A percentile compares a stretch with the other conserved stretches of the same genome.
Conservation (phyloP, 2,888 invertebrate species). For the Leptinotarsa tumamoca region DNA sequence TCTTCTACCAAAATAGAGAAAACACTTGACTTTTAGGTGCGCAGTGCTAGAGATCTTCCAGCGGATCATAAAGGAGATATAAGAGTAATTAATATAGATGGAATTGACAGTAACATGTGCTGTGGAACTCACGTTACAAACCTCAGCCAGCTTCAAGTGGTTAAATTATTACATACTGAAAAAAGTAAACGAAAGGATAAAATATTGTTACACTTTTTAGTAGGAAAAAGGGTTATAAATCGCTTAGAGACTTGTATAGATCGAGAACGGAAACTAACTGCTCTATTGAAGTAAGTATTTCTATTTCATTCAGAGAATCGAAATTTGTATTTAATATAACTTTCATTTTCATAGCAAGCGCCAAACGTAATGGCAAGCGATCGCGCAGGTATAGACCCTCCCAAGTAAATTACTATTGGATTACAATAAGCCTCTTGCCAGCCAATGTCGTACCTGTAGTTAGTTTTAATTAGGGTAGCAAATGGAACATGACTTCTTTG, state of each 20-base stretch:
- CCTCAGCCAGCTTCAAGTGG: conserved; percentile 76
- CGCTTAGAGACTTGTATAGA: conserved; percentile 73
- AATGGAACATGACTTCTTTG: no score
- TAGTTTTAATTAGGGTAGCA: no score
- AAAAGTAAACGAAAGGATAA: conserved; percentile 79
- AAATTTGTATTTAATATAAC: no score
- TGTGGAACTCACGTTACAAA: conserved; percentile 90
- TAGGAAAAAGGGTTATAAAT: conserved; percentile 77
- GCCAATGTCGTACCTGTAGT: no score
- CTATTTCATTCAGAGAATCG: no score
- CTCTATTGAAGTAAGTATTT: conserved; percentile 76
- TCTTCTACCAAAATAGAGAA: no score
- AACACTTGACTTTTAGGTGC: conserved; percentile 66
- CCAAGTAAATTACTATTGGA: no score
- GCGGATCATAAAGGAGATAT: conserved; percentile 83
- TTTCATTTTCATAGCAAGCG: no score
- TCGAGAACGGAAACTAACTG: conserved; percentile 77
- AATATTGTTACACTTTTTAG: conserved; percentile 76
- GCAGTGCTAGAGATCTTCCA: conserved; percentile 78
- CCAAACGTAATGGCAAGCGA: no score
- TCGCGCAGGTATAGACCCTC: no score
- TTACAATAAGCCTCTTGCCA: no score
- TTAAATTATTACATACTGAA: conserved; percentile 77
- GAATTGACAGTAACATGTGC: conserved; percentile 85
- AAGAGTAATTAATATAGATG: conserved; percentile 81